Evolutionary conservation across 1,140 invertebrate genomes (phyloP), one percentile per base, ranked within the genome.

Genomic region (Drosophila bipectinata): DNA sequence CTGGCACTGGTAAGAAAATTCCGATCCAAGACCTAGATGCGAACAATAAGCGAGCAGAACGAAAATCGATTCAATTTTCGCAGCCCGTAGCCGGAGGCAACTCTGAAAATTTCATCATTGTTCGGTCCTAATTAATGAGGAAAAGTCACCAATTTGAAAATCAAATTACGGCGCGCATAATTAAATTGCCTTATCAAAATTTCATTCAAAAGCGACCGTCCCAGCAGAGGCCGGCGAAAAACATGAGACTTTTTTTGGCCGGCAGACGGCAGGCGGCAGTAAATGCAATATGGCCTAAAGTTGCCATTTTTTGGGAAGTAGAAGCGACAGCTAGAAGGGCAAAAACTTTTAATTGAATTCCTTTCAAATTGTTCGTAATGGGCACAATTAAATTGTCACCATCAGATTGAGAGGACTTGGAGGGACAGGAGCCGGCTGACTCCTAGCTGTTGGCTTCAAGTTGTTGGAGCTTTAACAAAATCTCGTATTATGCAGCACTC

Each of bases 101-200:
- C 41, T 44, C 9, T 45, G 47, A 12, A 68, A 76, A 67, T 77
- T 58, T 58, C 54, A 67, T 81, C 62, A 68, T 77, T 77, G 67
- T 81, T 80, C 73, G 75, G 44, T 69, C 58, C 79, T 82, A 82
- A 82, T 82, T 82, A 82, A 75, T 82, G 75, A 66, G 63, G 67
- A 69, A 71, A 78, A 87, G 77, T 81, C 78, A 87, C 39, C 78
- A 66, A 79, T 78, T 82, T 72, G 51, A 52, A 82, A 85, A 85
- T 85, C 71, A 78, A 85, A 85, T 85, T 85, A 85, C 52, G 32
- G 62, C 53, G 82, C 71, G 66, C 78, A 82, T 85, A 85, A 85
- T 85, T 87, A 82, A 85, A 85, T 85, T 87, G 83, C 69, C 83
- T 78, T 85, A 82, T 87, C 83, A 88, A 88, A 85, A 88, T 78